Conservation (phyloP, 2,113 vertebrate species). For the Pyxicephalus adspersus region DNA sequence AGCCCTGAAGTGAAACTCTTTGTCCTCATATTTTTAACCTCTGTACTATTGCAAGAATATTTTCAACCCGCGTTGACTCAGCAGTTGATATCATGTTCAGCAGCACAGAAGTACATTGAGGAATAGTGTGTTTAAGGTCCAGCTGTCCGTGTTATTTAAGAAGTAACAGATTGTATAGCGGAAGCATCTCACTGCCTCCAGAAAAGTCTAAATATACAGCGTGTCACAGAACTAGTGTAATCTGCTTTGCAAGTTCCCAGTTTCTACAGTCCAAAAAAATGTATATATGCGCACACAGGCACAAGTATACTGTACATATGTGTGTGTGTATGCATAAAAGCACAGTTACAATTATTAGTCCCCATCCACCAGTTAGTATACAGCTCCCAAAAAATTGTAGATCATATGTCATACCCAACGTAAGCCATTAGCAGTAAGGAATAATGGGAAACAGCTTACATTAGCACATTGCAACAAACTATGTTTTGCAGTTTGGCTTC, state of each 20-base stretch:
- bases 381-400: no score
- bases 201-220: conserved; percentile 39
- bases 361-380: no score
- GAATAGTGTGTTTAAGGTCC: conserved; percentile 49
- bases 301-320: no score
- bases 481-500: no score
- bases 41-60: conserved; percentile 7
- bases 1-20: conserved; percentile 1
- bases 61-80: conserved; percentile 37
- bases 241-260: neutral
- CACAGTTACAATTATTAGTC: no score
- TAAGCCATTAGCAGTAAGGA: no score
- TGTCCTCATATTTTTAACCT: neutral
- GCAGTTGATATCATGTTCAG: conserved; percentile 40
- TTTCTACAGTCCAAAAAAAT: no score
- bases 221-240: conserved; percentile 9
- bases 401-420: no score
- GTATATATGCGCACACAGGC: no score
- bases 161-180: conserved; percentile 49
- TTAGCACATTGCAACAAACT: no score
- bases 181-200: conserved; percentile 51
- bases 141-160: conserved; percentile 59
- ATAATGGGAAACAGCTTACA: no score
- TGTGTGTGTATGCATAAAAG: no score
- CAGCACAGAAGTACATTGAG: conserved; percentile 42